These are phyloP conservation scores for Aradophagus sp. DNA, from an alignment of 1,140 invertebrate genomes.

Conservation along the genomic window DNA sequence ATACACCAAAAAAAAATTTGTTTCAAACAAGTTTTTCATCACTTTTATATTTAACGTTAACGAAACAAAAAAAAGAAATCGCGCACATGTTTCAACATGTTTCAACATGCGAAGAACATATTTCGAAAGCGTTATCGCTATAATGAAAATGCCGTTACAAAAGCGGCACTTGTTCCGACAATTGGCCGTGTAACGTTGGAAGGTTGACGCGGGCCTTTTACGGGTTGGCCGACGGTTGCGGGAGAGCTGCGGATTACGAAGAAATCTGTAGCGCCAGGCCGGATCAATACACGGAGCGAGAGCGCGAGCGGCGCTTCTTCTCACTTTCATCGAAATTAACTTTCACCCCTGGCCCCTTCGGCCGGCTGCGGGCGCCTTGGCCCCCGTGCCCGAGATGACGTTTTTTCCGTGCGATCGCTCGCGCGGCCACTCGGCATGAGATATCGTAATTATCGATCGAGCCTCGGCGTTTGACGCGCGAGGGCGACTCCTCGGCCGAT, in stretches of 20 bases:
- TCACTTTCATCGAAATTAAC: conserved; percentile 41
- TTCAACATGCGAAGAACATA: too few relatives aligned
- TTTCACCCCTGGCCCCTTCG: conserved; percentile 17
- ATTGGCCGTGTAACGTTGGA: too few relatives aligned
- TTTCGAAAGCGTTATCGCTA: too few relatives aligned
- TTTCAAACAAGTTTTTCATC: too few relatives aligned
- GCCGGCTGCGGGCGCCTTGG: background rate
- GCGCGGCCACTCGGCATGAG: background rate
- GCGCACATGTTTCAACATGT: too few relatives aligned
- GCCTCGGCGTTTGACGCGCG: background rate
- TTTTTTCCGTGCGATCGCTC: background rate
- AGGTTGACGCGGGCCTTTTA: too few relatives aligned
- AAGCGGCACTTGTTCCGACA: too few relatives aligned
- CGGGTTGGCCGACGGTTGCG: conserved; percentile 17
- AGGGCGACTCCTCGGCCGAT: background rate
- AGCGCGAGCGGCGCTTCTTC: conserved; percentile 11
- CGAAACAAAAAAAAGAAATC: too few relatives aligned
- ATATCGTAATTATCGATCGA: conserved; percentile 26
- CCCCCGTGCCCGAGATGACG: background rate
- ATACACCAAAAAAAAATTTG: too few relatives aligned
- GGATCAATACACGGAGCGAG: conserved; percentile 37
- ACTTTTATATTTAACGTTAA: too few relatives aligned
- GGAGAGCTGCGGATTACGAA: conserved; percentile 25
- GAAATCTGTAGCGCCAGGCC: conserved; percentile 30
- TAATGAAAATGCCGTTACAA: too few relatives aligned